phyloP scores from a whole-genome alignment of 1,140 invertebrate genomes.

The Conus ventricosus region DNA sequence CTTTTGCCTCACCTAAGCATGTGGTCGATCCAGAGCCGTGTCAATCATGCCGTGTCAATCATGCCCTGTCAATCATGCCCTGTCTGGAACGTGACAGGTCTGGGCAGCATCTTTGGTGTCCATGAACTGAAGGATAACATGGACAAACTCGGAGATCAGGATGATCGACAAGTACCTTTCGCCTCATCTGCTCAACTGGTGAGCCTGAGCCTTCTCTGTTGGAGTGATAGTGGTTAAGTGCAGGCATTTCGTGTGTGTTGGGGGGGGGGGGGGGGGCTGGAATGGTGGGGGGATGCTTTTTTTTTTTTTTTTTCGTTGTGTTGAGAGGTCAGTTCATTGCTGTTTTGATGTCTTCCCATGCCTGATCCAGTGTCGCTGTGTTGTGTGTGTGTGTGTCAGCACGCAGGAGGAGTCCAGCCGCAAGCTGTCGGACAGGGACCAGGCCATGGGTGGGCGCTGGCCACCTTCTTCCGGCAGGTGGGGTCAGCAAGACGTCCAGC shows the following conservation, averaged over 20 bases:
- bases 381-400: neutral
- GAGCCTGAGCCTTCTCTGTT: neutral
- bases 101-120: constrained; percentile 92
- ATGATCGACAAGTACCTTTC: constrained; percentile 85
- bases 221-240: neutral
- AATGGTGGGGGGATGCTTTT: neutral
- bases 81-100: constrained; percentile 76
- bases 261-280: neutral
- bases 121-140: constrained; percentile 85
- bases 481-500: constrained; percentile 77
- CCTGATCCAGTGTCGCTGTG: too few species aligned
- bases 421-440: constrained; percentile 74
- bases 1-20: too few species aligned
- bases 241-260: neutral
- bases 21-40: too few species aligned
- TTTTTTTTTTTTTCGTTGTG: too few species aligned
- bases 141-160: constrained; percentile 86
- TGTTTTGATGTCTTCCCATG: too few species aligned
- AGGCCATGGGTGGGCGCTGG: constrained; percentile 85
- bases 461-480: constrained; percentile 86
- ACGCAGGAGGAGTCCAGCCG: neutral
- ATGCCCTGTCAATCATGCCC: too few species aligned
- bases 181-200: constrained; percentile 76
- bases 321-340: too few species aligned
- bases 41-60: too few species aligned